Conservation (phyloP, 1,140 invertebrate species). For the Scaptomyza graminum region DNA sequence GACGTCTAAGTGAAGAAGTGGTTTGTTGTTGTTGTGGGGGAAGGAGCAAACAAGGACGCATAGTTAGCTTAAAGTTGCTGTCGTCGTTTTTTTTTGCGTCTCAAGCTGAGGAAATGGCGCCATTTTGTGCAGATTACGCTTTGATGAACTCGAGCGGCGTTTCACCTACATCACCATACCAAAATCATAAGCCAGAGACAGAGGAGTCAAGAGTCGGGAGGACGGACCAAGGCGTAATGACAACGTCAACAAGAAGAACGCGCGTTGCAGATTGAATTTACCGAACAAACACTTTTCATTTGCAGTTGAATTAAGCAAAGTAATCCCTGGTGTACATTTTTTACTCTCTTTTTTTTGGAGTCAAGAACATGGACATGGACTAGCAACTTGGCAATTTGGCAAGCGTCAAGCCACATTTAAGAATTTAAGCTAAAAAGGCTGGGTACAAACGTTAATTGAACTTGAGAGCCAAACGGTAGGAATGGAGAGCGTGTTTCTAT, state of each 20-base stretch:
- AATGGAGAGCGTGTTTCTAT: not conserved
- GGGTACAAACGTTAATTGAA: not conserved
- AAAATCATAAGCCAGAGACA: conserved; percentile 29
- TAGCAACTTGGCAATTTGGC: conserved; percentile 32
- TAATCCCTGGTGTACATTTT: conserved; percentile 69
- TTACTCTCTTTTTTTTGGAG: not conserved
- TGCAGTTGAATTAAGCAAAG: conserved; percentile 82
- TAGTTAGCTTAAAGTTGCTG: conserved; percentile 76
- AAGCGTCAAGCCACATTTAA: conserved; percentile 44
- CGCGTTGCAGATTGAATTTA: conserved; percentile 77
- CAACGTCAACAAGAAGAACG: conserved; percentile 63
- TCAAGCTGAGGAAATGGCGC: conserved; percentile 65
- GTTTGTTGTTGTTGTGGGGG: not conserved
- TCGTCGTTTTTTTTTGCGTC: conserved; percentile 38
- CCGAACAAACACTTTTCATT: conserved; percentile 81
- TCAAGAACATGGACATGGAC: conserved; percentile 33
- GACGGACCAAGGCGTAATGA: conserved; percentile 48
- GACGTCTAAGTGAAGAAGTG: not conserved
- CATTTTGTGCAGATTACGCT: conserved; percentile 82
- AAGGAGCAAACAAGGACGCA: conserved; percentile 36
- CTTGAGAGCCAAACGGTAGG: not conserved
- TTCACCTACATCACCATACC: conserved; percentile 1
- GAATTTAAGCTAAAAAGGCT: conserved; percentile 1
- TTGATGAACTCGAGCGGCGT: conserved; percentile 64
- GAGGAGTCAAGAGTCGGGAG: not conserved